Percentiles rank a stretch among this genome's conserved stretches.
phyloP scores from a whole-genome alignment of 2,113 vertebrate species.

The Cepphus grylle region DNA sequence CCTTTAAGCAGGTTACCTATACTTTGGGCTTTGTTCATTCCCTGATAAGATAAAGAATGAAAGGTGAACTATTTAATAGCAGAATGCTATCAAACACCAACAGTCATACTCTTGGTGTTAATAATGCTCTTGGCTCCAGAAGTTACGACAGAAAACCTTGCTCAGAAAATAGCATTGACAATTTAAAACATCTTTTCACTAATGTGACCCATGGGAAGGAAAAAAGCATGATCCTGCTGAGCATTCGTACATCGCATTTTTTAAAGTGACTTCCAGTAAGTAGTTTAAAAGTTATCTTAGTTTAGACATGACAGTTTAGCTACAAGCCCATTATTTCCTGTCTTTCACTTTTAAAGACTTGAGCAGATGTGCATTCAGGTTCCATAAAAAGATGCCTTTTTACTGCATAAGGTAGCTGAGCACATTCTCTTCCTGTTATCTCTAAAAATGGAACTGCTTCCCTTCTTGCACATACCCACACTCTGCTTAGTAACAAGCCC shows the following conservation, averaged over 20 bases:
- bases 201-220: neutral
- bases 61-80: neutral
- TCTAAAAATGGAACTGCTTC: conserved; percentile 31
- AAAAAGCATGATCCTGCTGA: neutral
- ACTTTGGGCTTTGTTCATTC: neutral
- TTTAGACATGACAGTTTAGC: neutral
- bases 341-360: neutral
- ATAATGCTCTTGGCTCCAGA: neutral
- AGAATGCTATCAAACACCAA: neutral
- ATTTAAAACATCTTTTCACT: neutral
- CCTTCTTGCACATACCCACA: conserved; percentile 27
- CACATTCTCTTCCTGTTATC: neutral
- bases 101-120: neutral
- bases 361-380: conserved; percentile 16
- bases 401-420: neutral
- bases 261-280: neutral
- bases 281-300: neutral
- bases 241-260: neutral
- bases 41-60: neutral
- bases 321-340: neutral
- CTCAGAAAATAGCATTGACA: neutral
- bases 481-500: neutral
- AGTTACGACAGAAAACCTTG: neutral
- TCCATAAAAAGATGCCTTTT: conserved; percentile 24
- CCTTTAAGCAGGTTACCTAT: neutral